A percentile compares a stretch with the other conserved stretches of the same genome.
Conservation (phyloP, 2,888 invertebrate genomes). For the Eupithecia insigniata region DNA sequence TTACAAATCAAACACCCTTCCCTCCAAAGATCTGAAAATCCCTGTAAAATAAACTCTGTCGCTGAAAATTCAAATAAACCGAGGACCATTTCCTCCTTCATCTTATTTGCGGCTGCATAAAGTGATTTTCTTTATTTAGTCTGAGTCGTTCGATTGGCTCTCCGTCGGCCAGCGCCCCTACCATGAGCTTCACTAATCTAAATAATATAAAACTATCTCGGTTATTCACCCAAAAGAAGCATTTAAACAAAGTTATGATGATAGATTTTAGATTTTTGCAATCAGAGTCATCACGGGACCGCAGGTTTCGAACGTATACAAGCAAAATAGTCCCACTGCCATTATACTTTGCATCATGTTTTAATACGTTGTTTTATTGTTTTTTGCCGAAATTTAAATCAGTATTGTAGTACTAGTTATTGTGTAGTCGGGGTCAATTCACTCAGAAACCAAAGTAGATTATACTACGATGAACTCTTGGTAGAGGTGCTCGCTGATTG, state of each 20-base stretch:
- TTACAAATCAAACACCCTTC: background rate
- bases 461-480: background rate
- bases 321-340: no score
- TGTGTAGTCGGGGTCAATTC: no score
- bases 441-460: background rate
- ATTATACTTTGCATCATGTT: no score
- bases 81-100: conserved; percentile 9
- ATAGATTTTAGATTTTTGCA: no score
- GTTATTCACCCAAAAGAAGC: background rate
- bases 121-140: conserved; percentile 14
- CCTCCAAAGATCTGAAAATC: background rate
- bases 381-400: no score
- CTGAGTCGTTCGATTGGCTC: conserved; percentile 12
- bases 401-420: no score
- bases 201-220: background rate
- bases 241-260: no score
- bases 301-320: no score
- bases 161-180: background rate
- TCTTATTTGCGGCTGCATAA: conserved; percentile 7
- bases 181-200: background rate
- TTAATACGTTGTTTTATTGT: no score
- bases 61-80: conserved; percentile 11
- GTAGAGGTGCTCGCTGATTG: conserved; percentile 2
- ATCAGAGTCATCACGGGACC: no score
- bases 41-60: background rate